phyloP scores from a whole-genome alignment of 2,797 vertebrate genomes.

The Bucorvus abyssinicus region DNA sequence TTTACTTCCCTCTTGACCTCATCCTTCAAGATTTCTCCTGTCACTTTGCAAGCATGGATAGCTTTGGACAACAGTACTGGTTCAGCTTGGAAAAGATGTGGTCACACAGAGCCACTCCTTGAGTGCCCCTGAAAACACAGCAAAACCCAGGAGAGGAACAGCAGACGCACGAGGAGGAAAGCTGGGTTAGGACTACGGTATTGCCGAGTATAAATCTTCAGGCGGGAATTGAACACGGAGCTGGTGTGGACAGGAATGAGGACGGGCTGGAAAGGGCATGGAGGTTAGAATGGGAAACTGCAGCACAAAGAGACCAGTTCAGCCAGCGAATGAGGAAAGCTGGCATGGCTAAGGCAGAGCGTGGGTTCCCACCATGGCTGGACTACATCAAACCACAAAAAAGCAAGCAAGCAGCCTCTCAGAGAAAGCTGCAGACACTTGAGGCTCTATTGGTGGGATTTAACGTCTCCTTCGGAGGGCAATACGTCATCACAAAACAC shows the following conservation, averaged over 20 bases:
- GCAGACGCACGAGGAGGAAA: fast-evolving
- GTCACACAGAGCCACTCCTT: too few species aligned
- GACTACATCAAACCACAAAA: neutral
- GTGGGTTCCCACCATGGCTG: neutral
- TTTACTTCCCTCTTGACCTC: neutral
- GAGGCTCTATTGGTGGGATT: neutral
- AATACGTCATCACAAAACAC: neutral
- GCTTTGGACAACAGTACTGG: neutral
- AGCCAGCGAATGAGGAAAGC: neutral
- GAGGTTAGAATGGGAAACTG: neutral
- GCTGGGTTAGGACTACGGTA: neutral
- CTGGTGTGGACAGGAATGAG: neutral
- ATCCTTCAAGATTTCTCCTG: neutral
- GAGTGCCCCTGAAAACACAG: neutral
- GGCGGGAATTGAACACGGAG: neutral
- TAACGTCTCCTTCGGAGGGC: neutral
- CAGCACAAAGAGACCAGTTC: neutral
- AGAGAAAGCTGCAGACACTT: neutral
- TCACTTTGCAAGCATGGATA: neutral
- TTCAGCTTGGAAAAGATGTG: neutral
- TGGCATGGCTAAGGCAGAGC: neutral
- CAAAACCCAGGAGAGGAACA: neutral
- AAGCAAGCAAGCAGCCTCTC: neutral
- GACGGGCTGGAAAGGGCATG: neutral
- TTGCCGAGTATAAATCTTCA: neutral